These are phyloP conservation scores for Cranoglanis bouderius DNA, from an alignment of 2,113 vertebrate genomes.

Conservation along the genomic window DNA sequence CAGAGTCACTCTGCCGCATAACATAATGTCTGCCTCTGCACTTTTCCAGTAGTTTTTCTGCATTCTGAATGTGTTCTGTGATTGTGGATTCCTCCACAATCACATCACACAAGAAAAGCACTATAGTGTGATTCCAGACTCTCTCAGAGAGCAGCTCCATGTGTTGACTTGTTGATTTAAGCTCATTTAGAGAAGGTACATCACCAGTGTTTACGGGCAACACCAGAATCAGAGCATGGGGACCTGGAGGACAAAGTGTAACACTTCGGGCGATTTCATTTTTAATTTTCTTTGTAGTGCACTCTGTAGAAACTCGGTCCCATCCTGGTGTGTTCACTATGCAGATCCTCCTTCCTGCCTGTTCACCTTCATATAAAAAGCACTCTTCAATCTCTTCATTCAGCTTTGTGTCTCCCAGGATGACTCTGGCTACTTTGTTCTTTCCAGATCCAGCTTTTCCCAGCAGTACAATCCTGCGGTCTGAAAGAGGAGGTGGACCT, in stretches of 20 bases:
- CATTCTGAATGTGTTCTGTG: not conserved
- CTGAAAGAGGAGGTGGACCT: not conserved
- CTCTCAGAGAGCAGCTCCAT: slow-evolving; percentile 47
- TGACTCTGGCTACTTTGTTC: not conserved
- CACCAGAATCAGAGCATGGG: slow-evolving; percentile 42
- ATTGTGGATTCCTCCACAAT: not conserved
- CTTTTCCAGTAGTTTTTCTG: slow-evolving; percentile 26
- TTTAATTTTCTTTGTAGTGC: slow-evolving; percentile 16
- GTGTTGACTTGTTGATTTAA: not conserved
- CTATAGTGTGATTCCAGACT: slow-evolving; percentile 46
- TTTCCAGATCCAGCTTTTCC: slow-evolving; percentile 7
- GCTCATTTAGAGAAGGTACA: not conserved
- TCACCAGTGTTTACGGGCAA: slow-evolving; percentile 12
- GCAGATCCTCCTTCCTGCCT: slow-evolving; percentile 18
- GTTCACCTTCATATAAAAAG: slow-evolving; percentile 8
- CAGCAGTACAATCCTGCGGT: slow-evolving; percentile 38
- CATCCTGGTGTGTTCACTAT: slow-evolving; percentile 54
- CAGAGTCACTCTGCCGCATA: not conserved
- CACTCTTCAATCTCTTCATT: not conserved
- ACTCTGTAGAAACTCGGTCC: slow-evolving; percentile 6
- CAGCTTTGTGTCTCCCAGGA: not conserved
- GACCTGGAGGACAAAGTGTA: slow-evolving; percentile 37
- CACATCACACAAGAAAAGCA: slow-evolving; percentile 45
- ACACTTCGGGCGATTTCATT: slow-evolving; percentile 22
- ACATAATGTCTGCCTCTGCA: slow-evolving; percentile 26